A percentile compares a stretch with the other conserved stretches of the same genome.
phyloP scores from a whole-genome alignment of 1,140 invertebrate genomes.

The Heliconius himera region DNA sequence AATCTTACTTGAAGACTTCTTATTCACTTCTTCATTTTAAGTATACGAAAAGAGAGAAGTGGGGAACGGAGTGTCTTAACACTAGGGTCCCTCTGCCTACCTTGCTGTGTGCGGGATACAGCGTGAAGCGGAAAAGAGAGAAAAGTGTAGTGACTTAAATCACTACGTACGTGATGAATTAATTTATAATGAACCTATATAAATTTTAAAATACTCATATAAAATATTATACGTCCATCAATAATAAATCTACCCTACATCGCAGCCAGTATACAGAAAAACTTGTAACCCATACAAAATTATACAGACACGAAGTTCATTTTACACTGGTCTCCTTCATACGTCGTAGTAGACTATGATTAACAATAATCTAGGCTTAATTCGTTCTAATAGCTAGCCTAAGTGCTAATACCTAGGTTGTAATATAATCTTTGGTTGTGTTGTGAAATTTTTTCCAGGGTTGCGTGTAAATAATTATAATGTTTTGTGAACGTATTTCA shows the following conservation, averaged over 20 bases:
- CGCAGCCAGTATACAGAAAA: not conserved
- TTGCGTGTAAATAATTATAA: conserved; percentile 4
- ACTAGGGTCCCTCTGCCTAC: too few relatives aligned
- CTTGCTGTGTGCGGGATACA: too few relatives aligned
- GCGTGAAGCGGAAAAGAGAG: too few relatives aligned
- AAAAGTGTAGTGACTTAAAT: too few relatives aligned
- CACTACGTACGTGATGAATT: too few relatives aligned
- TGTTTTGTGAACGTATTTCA: not conserved
- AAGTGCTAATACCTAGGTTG: conserved; percentile 36
- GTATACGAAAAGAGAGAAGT: too few relatives aligned
- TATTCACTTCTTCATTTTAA: too few relatives aligned
- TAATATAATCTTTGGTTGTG: conserved; percentile 32
- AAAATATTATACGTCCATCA: conserved; percentile 1
- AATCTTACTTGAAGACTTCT: too few relatives aligned
- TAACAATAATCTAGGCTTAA: conserved; percentile 44
- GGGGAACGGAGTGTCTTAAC: too few relatives aligned
- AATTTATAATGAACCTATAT: too few relatives aligned
- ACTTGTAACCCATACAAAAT: not conserved
- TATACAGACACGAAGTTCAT: not conserved
- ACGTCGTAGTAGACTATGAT: conserved; percentile 19
- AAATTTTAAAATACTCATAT: too few relatives aligned
- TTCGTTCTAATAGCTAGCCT: conserved; percentile 39
- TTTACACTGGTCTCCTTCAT: not conserved
- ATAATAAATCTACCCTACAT: not conserved
- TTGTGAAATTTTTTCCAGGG: conserved; percentile 26